Evolutionary conservation across 2,113 vertebrate species (phyloP).

Genomic region (Laticauda laticaudata): DNA sequence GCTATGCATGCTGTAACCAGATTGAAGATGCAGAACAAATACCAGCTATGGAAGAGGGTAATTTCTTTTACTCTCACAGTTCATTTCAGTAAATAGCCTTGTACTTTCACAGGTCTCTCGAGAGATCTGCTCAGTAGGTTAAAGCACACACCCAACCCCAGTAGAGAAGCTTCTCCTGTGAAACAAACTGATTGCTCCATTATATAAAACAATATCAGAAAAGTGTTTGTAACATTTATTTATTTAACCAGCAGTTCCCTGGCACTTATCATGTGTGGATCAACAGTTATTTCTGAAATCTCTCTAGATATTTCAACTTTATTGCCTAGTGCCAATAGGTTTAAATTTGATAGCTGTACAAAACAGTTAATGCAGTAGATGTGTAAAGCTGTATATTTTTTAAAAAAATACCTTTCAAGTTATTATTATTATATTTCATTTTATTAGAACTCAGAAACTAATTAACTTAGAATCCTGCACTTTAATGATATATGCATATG

Average conservation of each 20-base stretch:
- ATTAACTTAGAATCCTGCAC: not conserved
- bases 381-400: not conserved
- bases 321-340: not conserved
- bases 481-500: not conserved
- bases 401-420: not conserved
- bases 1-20: constrained; percentile 17
- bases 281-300: not conserved
- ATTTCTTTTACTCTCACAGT: not conserved
- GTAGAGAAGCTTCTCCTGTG: constrained; percentile 26
- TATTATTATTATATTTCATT: too few relatives aligned
- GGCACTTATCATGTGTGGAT: not conserved
- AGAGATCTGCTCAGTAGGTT: constrained; percentile 13
- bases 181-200: constrained; percentile 1
- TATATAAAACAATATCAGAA: constrained; percentile 15
- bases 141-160: not conserved
- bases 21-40: constrained; percentile 14
- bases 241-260: not conserved
- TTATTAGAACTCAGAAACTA: not conserved
- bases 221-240: not conserved
- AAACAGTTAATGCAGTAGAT: not conserved
- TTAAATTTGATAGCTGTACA: not conserved
- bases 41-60: not conserved
- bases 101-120: not conserved
- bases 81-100: not conserved
- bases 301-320: not conserved